These are phyloP conservation scores for Synergus laeviventris DNA, from an alignment of 2,888 invertebrate species.

Conservation along the genomic window DNA sequence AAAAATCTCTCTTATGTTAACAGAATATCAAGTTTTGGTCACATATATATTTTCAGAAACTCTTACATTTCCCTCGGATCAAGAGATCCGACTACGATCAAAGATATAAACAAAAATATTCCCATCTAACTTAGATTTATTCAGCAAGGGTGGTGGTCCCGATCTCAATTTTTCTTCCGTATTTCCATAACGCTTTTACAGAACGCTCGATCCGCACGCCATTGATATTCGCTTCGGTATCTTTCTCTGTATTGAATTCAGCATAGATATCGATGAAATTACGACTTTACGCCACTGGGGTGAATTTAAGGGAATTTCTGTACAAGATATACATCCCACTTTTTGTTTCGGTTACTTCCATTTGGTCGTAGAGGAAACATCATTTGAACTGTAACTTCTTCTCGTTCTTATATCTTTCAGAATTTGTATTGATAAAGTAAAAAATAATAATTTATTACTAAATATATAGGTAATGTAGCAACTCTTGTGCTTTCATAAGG, in stretches of 20 bases:
- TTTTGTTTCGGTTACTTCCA: slow-evolving; percentile 49
- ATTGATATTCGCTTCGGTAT: slow-evolving; percentile 53
- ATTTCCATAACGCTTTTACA: slow-evolving; percentile 48
- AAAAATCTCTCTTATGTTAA: too few relatives aligned
- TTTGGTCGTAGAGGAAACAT: slow-evolving; percentile 48
- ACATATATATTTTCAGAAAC: not conserved
- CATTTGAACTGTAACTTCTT: slow-evolving; percentile 9
- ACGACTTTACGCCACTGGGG: slow-evolving; percentile 48
- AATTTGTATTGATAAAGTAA: not conserved
- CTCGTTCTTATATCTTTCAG: not conserved
- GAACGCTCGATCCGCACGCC: slow-evolving; percentile 48
- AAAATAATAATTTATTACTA: too few relatives aligned
- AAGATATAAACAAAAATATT: slow-evolving; percentile 11
- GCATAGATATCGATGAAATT: slow-evolving; percentile 53
- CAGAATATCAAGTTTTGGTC: too few relatives aligned
- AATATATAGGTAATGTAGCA: not conserved
- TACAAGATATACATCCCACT: slow-evolving; percentile 49
- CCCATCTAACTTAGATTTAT: not conserved
- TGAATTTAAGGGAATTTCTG: slow-evolving; percentile 49
- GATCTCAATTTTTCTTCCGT: slow-evolving; percentile 52
- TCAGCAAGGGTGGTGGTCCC: not conserved
- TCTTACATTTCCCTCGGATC: not conserved
- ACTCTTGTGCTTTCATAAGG: too few relatives aligned
- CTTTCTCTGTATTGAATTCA: slow-evolving; percentile 50
- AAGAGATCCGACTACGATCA: not conserved